Conservation (phyloP, 35 echinoderm and acorn worm genomes). For the Lytechinus pictus region DNA sequence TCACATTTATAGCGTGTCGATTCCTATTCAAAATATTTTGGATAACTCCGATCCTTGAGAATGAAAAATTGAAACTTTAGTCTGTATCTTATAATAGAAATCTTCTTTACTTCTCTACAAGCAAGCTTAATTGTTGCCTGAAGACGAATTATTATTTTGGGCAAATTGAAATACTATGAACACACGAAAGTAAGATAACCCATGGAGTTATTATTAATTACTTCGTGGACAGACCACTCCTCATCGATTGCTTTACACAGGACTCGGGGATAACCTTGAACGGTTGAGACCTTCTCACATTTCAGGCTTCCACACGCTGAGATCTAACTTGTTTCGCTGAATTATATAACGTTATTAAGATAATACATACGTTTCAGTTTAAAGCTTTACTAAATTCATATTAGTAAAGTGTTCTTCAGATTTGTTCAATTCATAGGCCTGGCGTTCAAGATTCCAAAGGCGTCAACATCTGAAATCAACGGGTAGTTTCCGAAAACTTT, state of each 20-base stretch:
- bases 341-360: too few species aligned
- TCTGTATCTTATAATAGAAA: neutral
- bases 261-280: too few species aligned
- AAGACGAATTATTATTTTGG: neutral
- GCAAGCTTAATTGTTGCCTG: neutral
- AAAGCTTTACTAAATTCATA: too few species aligned
- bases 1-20: neutral
- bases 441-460: neutral
- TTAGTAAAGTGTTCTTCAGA: too few species aligned
- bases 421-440: too few species aligned
- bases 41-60: neutral
- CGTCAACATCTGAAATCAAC: neutral
- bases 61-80: neutral
- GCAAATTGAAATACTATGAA: neutral
- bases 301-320: too few species aligned
- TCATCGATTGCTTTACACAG: too few species aligned
- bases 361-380: too few species aligned
- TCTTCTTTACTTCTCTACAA: neutral
- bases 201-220: too few species aligned
- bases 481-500: neutral
- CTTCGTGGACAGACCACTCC: too few species aligned
- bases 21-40: neutral
- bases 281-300: too few species aligned
- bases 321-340: too few species aligned
- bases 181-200: neutral